Evolutionary conservation across 2,888 invertebrate genomes (phyloP).

Genomic region (Chaetogeoica ovagalla): DNA sequence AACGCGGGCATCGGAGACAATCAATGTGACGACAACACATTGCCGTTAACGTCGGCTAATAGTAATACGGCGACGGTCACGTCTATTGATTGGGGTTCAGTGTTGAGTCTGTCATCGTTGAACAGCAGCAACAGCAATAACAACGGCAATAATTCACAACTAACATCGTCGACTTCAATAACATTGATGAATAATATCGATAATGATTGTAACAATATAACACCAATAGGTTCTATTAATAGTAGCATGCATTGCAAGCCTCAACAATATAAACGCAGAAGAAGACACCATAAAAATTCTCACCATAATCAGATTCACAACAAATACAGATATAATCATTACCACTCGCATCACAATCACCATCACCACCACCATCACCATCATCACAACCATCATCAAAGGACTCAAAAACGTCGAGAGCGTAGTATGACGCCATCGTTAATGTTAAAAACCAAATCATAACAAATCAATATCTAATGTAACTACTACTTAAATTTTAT

Average conservation of each 20-base stretch:
- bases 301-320: conserved; percentile 28
- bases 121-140: conserved; percentile 17
- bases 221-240: neutral
- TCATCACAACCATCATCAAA: neutral
- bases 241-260: conserved; percentile 14
- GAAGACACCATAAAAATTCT: conserved; percentile 27
- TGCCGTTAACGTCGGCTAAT: conserved; percentile 57
- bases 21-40: conserved; percentile 19
- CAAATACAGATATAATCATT: conserved; percentile 15
- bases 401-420: conserved; percentile 13
- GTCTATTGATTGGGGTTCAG: conserved; percentile 89
- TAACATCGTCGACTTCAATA: conserved; percentile 6
- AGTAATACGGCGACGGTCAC: conserved; percentile 58
- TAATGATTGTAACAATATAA: conserved; percentile 5
- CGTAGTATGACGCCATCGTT: neutral
- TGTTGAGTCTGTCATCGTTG: conserved; percentile 72
- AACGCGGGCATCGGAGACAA: conserved; percentile 52
- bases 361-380: conserved; percentile 5
- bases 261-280: conserved; percentile 28
- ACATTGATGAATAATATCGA: conserved; percentile 21
- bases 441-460: conserved; percentile 24
- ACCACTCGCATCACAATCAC: conserved; percentile 13
- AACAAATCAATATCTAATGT: neutral
- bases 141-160: conserved; percentile 21
- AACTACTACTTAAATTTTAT: conserved; percentile 1